Base-by-base conservation (phyloP, 2,888 invertebrate species). In the Cheiracanthium punctorium region DNA sequence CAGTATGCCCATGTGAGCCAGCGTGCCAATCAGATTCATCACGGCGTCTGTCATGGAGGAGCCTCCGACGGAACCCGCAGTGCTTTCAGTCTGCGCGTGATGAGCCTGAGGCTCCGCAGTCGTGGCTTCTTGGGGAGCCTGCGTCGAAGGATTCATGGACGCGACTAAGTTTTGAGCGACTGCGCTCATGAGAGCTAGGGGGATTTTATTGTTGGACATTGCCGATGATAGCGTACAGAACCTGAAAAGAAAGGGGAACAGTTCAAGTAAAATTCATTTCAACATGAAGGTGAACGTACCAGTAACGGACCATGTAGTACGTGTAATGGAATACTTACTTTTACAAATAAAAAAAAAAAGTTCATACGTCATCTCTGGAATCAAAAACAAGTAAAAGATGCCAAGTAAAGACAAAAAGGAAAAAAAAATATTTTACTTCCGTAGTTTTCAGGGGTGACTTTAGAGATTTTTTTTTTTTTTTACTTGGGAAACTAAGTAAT, bases 171-270 rank as follows among this genome's bases (percentile, higher is more conserved):
- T 69, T 65, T 87, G 82, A 12, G 87, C 82, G 17, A 87, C 70
- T 1, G 87, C 79, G 5, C 43, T 82, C 67, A 87, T 74, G 5
- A 87, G 58, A 4, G 82, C 82, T 20, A 87, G 10, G 1, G 82
- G 87, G 8, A 87, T 73, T 30, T 84, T 82, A 64, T 76, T 87
- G 80, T 79, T 79, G 70, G 79, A 80, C 81, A 87, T 87, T 32
- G 41, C 73, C 4, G 76, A 77, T 0, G 52, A 64, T 33, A 77
- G 29, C 12, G 81, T 41, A 24, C 84, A 88, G 5, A 87, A 72
- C 37, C 84, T 89, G 84, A 12, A 69, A 48, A 52, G 28, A n/a
- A 72, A 58, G 1, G n/a, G n/a, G n/a, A n/a, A n/a, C n/a, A n/a
- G n/a, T n/a, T n/a, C n/a, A n/a, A n/a, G n/a, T n/a, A n/a, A n/a